Evolutionary conservation across 2,113 vertebrate species (phyloP), one percentile per base, ranked within the genome.

Genomic region (Megaceryle torquata): DNA sequence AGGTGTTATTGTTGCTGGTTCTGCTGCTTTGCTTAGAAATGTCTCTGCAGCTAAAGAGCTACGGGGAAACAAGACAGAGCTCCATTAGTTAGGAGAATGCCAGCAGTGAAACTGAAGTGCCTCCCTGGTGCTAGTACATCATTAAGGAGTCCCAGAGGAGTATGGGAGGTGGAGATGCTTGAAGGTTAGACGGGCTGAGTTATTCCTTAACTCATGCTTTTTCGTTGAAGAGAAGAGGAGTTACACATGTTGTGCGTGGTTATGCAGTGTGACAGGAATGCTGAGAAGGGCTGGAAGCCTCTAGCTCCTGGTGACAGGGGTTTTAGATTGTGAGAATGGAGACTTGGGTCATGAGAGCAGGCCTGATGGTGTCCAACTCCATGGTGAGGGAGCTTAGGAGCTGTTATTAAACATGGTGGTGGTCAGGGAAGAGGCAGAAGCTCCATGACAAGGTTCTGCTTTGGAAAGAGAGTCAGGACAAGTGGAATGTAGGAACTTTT

Each of bases 1-100:
- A 95, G 54, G 84, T 89, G 69, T 88, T 91, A 92, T 82, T 97
- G 93, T 76, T 93, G 54, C 83, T 80, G 91, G 72, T 91, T 94
- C 92, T 96, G 86, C 92, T 82, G n/a, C 77, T 89, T 84, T 64
- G 69, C 90, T 95, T 87, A 72, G 90, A 95, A 86, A 93, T 41
- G 78, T 94, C 83, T 95, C 74, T 82, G 61, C 79, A 91, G 82
- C 80, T 84, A 43, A 94, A 94, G 85, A 95, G 80, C 76, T 94
- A 57, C 79, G 74, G 92, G 76, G 91, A 93, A 87, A 93, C 72
- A 95, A 88, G 93, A 63, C 67, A 85, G 84, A 92, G 70, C 54
- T 91, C 89, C 80, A 80, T 94, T 93, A 94, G 79, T 74, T 41
- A 88, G 63, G 84, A 96, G 70, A 92, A 93, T 86, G 87, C 89